A percentile compares a stretch with the other conserved stretches of the same genome.
Evolutionary conservation across 2,888 invertebrate species (phyloP).

Genomic region (Hirudinaria manillensis): DNA sequence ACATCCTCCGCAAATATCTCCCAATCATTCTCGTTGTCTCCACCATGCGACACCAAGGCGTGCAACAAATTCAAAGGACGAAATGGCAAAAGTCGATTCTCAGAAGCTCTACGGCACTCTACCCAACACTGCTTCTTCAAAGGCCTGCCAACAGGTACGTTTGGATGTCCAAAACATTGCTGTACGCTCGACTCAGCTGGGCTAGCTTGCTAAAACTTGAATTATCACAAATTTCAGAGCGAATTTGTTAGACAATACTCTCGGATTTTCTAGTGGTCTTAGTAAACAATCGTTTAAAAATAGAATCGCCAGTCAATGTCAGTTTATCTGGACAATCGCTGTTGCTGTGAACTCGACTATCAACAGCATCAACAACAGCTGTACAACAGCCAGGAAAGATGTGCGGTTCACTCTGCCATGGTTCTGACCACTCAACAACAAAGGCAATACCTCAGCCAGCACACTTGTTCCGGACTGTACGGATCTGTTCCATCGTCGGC

Average conservation of each 20-base stretch:
- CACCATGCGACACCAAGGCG: slow-evolving; percentile 5
- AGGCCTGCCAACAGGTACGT: slow-evolving; percentile 8
- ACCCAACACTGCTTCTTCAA: slow-evolving; percentile 4
- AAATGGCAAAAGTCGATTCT: neutral
- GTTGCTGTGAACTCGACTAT: slow-evolving; percentile 25
- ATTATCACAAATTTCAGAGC: too few relatives aligned
- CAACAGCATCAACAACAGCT: slow-evolving; percentile 25
- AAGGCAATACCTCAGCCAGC: neutral
- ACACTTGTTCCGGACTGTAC: neutral
- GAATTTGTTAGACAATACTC: too few relatives aligned
- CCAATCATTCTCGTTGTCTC: slow-evolving; percentile 6
- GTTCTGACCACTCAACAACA: neutral
- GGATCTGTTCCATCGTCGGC: slow-evolving; percentile 10
- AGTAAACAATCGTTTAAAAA: neutral
- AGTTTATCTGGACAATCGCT: slow-evolving; percentile 32
- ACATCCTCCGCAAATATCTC: slow-evolving; percentile 13
- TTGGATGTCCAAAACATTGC: neutral
- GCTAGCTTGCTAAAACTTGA: too few relatives aligned
- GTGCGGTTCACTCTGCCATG: neutral
- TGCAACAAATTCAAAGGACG: neutral
- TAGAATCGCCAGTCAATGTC: slow-evolving; percentile 31
- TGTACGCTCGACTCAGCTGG: too few relatives aligned
- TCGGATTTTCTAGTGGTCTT: too few relatives aligned
- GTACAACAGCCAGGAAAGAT: slow-evolving; percentile 6
- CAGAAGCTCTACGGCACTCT: neutral